phyloP scores from a whole-genome alignment of 2,888 invertebrate species.

The Hyposoter dolosus region DNA sequence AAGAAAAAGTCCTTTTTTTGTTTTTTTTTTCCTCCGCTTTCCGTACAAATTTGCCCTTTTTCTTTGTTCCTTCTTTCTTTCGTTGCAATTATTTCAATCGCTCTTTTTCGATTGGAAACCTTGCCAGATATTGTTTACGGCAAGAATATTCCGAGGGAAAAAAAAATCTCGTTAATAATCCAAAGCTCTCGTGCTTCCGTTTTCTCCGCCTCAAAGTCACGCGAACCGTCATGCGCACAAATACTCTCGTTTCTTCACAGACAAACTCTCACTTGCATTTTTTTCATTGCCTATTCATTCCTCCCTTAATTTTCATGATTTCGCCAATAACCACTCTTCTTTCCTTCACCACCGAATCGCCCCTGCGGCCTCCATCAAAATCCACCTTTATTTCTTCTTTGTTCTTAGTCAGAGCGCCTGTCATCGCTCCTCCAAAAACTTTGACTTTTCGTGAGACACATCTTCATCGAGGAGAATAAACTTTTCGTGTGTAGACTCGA shows the following conservation, averaged over 20 bases:
- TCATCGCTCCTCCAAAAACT: too few species aligned
- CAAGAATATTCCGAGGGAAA: neutral
- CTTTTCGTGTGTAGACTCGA: too few species aligned
- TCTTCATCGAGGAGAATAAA: too few species aligned
- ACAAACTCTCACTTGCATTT: neutral
- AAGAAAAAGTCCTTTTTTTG: neutral
- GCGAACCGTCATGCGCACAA: constrained; percentile 6
- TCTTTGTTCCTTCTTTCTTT: neutral
- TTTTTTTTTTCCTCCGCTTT: too few species aligned
- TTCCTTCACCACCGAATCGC: too few species aligned
- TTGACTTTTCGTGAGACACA: too few species aligned
- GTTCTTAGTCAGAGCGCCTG: too few species aligned
- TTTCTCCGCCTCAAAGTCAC: neutral
- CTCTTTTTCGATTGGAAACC: neutral
- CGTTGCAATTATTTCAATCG: neutral
- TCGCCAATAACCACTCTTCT: neutral
- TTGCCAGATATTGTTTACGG: neutral
- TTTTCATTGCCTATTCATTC: neutral
- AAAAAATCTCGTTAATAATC: constrained; percentile 25
- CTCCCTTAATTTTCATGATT: neutral
- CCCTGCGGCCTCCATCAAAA: too few species aligned
- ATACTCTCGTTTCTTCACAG: neutral
- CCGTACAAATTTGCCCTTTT: neutral
- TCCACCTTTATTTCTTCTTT: too few species aligned
- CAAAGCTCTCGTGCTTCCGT: neutral